Conservation (phyloP, 2,113 vertebrate genomes). For the Hydropotes inermis region DNA sequence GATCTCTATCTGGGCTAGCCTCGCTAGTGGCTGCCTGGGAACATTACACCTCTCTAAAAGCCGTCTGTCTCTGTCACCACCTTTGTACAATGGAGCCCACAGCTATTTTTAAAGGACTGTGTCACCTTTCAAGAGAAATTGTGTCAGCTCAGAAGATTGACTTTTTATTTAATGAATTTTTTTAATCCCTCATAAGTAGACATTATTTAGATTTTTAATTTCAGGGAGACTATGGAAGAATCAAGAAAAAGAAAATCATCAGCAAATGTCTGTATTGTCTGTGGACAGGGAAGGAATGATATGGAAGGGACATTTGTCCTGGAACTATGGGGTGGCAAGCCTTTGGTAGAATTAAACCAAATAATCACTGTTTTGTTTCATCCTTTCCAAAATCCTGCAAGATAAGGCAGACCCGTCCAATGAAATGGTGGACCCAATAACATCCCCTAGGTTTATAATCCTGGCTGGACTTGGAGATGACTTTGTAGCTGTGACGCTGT, state of each 20-base stretch:
- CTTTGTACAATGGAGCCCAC: slow-evolving; percentile 86
- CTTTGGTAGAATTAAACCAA: neutral
- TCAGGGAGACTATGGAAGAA: neutral
- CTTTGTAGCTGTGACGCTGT: neutral
- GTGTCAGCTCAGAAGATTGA: slow-evolving; percentile 52
- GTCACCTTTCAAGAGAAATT: slow-evolving; percentile 83
- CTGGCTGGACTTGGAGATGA: neutral
- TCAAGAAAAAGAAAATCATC: neutral
- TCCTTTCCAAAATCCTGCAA: neutral
- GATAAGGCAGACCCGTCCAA: neutral
- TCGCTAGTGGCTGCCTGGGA: slow-evolving; percentile 89
- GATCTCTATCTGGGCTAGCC: slow-evolving; percentile 94
- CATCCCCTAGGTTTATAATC: neutral
- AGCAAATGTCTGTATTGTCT: neutral
- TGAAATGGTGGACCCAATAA: neutral
- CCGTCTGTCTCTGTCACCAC: slow-evolving; percentile 91
- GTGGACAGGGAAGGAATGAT: neutral
- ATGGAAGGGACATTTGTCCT: neutral
- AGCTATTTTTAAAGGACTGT: slow-evolving; percentile 85
- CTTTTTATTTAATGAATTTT: neutral
- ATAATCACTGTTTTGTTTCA: neutral
- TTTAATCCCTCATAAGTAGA: neutral
- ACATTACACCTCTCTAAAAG: slow-evolving; percentile 92
- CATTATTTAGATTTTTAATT: neutral
- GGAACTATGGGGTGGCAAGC: neutral